Evolutionary conservation across 2,888 invertebrate genomes (phyloP).

Genomic region (Bursaphelenchus okinawaensis): DNA sequence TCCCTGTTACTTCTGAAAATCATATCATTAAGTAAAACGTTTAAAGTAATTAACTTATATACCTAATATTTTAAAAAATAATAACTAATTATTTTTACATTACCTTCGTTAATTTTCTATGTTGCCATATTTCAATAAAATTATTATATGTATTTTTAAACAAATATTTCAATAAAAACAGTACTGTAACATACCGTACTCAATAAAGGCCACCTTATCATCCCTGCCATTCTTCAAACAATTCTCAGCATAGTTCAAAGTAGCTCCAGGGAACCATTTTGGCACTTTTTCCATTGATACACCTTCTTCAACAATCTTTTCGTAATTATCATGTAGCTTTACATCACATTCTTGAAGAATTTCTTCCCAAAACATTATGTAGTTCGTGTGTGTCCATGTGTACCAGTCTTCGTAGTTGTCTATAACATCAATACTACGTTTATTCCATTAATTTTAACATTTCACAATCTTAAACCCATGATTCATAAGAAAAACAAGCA

Average conservation of each 20-base stretch:
- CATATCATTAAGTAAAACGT: too few species aligned
- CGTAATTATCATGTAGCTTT: conserved; percentile 10
- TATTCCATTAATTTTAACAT: background rate
- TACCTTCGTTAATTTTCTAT: too few species aligned
- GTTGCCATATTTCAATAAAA: too few species aligned
- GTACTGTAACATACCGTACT: conserved; percentile 58
- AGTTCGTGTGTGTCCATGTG: conserved; percentile 62
- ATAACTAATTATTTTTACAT: too few species aligned
- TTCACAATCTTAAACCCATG: too few species aligned
- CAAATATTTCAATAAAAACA: conserved; percentile 3
- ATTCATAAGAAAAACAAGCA: too few species aligned
- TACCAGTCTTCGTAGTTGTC: conserved; percentile 61
- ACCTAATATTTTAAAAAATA: too few species aligned
- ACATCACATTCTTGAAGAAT: conserved; percentile 43
- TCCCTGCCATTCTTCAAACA: conserved; percentile 58
- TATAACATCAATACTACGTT: too few species aligned
- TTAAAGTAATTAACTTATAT: background rate
- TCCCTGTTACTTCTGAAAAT: conserved; percentile 21
- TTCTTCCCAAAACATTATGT: conserved; percentile 62
- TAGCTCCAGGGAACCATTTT: conserved; percentile 63
- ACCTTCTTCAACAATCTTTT: conserved; percentile 59
- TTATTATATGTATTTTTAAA: too few species aligned
- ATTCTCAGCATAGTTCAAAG: conserved; percentile 64
- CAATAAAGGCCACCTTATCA: conserved; percentile 61
- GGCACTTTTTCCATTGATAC: conserved; percentile 61